phyloP scores from a whole-genome alignment of 2,888 invertebrate species.

The Linyphia triangularis region DNA sequence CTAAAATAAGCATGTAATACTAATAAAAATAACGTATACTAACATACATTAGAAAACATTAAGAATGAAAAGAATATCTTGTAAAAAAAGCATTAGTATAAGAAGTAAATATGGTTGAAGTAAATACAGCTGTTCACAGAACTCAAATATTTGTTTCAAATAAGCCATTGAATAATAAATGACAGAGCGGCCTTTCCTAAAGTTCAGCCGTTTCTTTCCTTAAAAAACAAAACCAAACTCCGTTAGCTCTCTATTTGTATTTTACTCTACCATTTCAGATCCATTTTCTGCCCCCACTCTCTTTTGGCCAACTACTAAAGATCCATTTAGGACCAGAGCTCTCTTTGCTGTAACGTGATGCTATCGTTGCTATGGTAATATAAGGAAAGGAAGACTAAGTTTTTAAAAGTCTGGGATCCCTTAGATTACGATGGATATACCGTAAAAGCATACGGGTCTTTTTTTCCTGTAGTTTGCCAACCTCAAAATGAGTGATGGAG shows the following conservation, averaged over 20 bases:
- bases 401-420: slow-evolving; percentile 26
- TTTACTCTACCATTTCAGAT: slow-evolving; percentile 28
- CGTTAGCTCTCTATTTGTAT: slow-evolving; percentile 35
- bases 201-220: too few relatives aligned
- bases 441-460: background rate
- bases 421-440: background rate
- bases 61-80: too few relatives aligned
- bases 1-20: too few relatives aligned
- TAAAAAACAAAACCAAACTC: background rate
- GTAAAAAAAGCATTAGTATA: too few relatives aligned
- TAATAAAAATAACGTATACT: too few relatives aligned
- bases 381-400: background rate
- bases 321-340: slow-evolving; percentile 5
- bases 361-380: slow-evolving; percentile 12
- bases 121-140: too few relatives aligned
- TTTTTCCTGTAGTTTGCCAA: background rate
- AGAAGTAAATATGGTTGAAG: too few relatives aligned
- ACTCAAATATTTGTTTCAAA: too few relatives aligned
- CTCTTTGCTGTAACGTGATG: slow-evolving; percentile 9
- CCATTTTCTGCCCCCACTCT: slow-evolving; percentile 22
- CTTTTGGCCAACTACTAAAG: slow-evolving; percentile 12
- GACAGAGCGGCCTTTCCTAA: too few relatives aligned
- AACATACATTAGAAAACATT: too few relatives aligned
- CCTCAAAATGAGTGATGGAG: too few relatives aligned
- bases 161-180: too few relatives aligned